Base-by-base conservation (phyloP, 2,888 invertebrate genomes). In the Apamea sordens region DNA sequence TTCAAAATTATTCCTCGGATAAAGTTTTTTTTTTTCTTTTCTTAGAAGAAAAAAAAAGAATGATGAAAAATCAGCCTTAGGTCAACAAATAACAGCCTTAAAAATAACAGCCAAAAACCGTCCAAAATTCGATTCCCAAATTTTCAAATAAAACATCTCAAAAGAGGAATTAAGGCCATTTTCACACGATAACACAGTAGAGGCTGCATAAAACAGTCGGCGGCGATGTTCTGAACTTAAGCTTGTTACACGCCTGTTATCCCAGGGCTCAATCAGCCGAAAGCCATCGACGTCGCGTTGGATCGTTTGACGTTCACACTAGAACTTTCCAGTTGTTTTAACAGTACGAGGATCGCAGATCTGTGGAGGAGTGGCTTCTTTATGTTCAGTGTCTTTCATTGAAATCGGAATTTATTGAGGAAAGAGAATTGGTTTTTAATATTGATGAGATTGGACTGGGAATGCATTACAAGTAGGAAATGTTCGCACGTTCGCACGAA, bases 231-330 rank as follows among this genome's bases (percentile, higher is more conserved):
- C 72, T 56, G 44, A 78, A 65, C 75, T 72, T 88, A 89, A 87
- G 80, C 85, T 83, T 77, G 83, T 90, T 90, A 90, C 74, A 82
- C 86, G 89, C 85, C 76, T 86, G 83, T 85, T 90, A 89, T 86
- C 83, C 83, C 83, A 77, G 76, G 75, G 86, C 89, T 80, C 83
- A 91, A 90, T 90, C 88, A 89, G 77, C 84, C 81, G 88, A 87
- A 85, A 89, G 83, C 88, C 79, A 87, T 90, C 86, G 79, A 75
- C 70, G n/a, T 63, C 47, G 11, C 64, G 65, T 56, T 61, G 74
- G 67, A 61, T 78, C 85, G 50, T 73, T 78, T 74, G 68, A 72
- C 65, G n/a, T 56, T 61, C 61, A 77, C 32, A 75, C 59, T 18
- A 10, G n/a, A 67, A 61, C 63, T 36, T 83, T 86, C 36, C 69